Evolutionary conservation across 2,888 invertebrate genomes (phyloP), one percentile per base, ranked within the genome.

Genomic region (Chymomyza procnemis): DNA sequence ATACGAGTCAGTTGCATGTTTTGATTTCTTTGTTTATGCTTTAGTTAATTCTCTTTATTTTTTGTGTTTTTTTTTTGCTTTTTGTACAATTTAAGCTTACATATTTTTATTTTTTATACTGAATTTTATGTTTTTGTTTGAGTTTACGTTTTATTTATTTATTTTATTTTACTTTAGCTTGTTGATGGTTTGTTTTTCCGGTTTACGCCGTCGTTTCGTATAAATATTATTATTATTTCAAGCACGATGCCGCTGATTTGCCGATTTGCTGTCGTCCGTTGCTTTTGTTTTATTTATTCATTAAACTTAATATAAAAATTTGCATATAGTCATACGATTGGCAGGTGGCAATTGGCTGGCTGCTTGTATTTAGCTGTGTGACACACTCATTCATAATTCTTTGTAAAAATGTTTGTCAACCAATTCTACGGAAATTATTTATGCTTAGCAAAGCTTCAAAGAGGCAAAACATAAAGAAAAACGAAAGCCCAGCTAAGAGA

Each of bases 401-500:
- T 58, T 84, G 82, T 84, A 77, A 80, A 81, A 74, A 74, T 77
- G 68, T 62, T 71, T 41, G 9, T 5, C 34, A 12, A 2, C 34
- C 9, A 41, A 41, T 41, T 41, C 34, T 12, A 41, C 34, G 2
- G 34, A 41, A 41, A 41, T 41, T 41, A 12, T 41, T 26, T 26
- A 26, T 6, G 6, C 26, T 26, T 8, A 26, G 3, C 34, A 12
- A 12, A 41, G 34, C 4, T 41, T n/a, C n/a, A n/a, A n/a, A n/a
- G 26, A 26, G 26, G 26, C 26, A 26, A 26, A 26, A 26, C 26
- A 3, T 26, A 26, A 26, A 2, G 26, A 26, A 26, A 26, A 26
- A 6, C 26, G 4, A 26, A 26, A 26, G 26, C 6, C 8, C 8
- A 26, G 8, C 26, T 26, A 26, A 26, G 26, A 26, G 26, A 26